Evolutionary conservation across 2,888 invertebrate genomes (phyloP).

Genomic region (Acleris emargana): DNA sequence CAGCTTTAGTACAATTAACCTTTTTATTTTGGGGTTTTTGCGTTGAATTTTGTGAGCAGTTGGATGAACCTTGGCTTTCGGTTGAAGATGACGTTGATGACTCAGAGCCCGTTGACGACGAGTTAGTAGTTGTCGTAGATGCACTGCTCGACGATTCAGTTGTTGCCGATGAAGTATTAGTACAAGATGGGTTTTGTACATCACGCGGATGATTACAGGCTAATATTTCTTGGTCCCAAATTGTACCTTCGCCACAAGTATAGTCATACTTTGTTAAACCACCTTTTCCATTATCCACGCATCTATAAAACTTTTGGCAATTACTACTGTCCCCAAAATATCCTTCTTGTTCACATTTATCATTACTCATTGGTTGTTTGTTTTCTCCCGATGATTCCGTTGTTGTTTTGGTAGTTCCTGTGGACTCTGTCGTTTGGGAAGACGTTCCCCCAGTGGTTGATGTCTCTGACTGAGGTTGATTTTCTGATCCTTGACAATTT

Average conservation of each 20-base stretch:
- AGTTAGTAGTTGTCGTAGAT: slow-evolving; percentile 38
- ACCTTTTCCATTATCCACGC: slow-evolving; percentile 71
- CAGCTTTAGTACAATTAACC: slow-evolving; percentile 81
- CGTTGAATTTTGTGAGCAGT: slow-evolving; percentile 54
- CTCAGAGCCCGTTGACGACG: slow-evolving; percentile 29
- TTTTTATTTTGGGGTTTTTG: slow-evolving; percentile 57
- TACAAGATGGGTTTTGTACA: slow-evolving; percentile 66
- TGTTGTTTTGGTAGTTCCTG: slow-evolving; percentile 24
- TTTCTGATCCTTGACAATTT: slow-evolving; percentile 34
- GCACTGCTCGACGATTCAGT: slow-evolving; percentile 39
- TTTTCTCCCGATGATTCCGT: slow-evolving; percentile 20
- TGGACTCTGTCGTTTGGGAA: slow-evolving; percentile 21
- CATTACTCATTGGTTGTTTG: slow-evolving; percentile 23
- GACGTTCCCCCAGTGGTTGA: slow-evolving; percentile 4
- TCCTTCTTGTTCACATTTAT: slow-evolving; percentile 77
- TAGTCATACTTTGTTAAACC: slow-evolving; percentile 77
- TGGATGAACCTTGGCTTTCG: slow-evolving; percentile 51
- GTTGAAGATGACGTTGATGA: slow-evolving; percentile 39
- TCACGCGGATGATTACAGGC: slow-evolving; percentile 75
- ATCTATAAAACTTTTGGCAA: slow-evolving; percentile 87
- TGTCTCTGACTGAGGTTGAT: slow-evolving; percentile 14
- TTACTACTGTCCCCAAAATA: slow-evolving; percentile 85
- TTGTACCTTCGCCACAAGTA: slow-evolving; percentile 84
- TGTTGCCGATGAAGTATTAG: slow-evolving; percentile 42
- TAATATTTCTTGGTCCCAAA: slow-evolving; percentile 85